Conservation (phyloP, 2,888 invertebrate genomes). For the Dryococelus australis region DNA sequence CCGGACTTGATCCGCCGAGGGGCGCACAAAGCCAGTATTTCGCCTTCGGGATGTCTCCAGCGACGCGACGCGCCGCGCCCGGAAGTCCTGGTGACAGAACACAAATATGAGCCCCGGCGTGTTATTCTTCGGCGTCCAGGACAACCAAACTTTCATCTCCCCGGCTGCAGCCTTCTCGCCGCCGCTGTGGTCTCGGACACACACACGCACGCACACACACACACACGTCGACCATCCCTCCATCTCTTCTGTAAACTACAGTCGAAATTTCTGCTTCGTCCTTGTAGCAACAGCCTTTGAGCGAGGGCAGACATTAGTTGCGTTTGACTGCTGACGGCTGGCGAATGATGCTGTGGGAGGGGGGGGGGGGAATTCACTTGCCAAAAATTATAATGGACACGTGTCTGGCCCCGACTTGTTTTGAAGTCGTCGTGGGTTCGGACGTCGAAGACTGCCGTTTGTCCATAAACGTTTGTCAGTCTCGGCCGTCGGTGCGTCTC, state of each 20-base stretch:
- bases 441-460: background rate
- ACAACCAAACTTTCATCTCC: background rate
- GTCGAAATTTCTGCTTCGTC: too few relatives aligned
- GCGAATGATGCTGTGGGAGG: background rate
- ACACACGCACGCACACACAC: too few relatives aligned
- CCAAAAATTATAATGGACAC: background rate
- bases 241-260: too few relatives aligned
- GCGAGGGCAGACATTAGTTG: background rate
- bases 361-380: background rate
- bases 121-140: background rate
- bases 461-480: background rate
- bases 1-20: too few relatives aligned
- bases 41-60: too few relatives aligned
- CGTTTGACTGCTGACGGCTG: background rate
- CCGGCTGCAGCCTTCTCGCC: background rate
- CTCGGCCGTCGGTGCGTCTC: too few relatives aligned
- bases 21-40: too few relatives aligned
- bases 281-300: background rate
- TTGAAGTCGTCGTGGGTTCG: too few relatives aligned
- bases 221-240: too few relatives aligned
- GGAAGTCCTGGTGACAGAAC: slow-evolving; percentile 1
- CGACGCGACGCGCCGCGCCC: too few relatives aligned
- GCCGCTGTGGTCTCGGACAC: background rate
- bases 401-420: background rate
- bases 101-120: background rate